Conservation (phyloP, 2,797 vertebrate species). For the Xenopus petersii region DNA sequence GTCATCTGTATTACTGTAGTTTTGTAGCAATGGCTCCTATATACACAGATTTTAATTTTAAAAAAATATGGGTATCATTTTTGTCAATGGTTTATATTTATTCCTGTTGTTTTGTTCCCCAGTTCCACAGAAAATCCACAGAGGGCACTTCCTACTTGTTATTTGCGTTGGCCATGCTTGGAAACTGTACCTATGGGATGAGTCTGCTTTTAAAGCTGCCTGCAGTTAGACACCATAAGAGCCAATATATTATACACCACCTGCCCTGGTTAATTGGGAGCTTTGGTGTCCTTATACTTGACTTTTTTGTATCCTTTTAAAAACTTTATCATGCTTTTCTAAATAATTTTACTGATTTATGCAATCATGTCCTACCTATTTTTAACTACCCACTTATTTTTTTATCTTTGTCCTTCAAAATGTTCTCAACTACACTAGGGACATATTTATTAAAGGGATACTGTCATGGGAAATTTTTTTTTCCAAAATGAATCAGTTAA, state of each 20-base stretch:
- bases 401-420: no score
- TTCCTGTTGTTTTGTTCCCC: constrained; percentile 13
- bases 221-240: constrained; percentile 50
- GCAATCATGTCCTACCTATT: no score
- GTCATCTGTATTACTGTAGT: no score
- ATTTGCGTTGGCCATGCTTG: constrained; percentile 65
- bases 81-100: neutral
- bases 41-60: no score
- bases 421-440: no score
- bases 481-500: no score
- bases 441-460: no score
- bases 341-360: no score
- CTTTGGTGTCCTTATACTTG: constrained; percentile 67
- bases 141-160: constrained; percentile 67
- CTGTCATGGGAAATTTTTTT: no score
- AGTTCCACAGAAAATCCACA: constrained; percentile 66
- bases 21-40: no score
- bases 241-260: constrained; percentile 62
- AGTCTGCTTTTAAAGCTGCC: constrained; percentile 66
- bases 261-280: constrained; percentile 71
- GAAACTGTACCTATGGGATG: constrained; percentile 63
- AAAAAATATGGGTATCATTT: neutral
- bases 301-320: constrained; percentile 69
- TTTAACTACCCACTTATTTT: no score
- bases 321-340: neutral